These are phyloP conservation scores for Homalodisca vitripennis DNA, from an alignment of 1,140 invertebrate genomes.

Conservation along the genomic window DNA sequence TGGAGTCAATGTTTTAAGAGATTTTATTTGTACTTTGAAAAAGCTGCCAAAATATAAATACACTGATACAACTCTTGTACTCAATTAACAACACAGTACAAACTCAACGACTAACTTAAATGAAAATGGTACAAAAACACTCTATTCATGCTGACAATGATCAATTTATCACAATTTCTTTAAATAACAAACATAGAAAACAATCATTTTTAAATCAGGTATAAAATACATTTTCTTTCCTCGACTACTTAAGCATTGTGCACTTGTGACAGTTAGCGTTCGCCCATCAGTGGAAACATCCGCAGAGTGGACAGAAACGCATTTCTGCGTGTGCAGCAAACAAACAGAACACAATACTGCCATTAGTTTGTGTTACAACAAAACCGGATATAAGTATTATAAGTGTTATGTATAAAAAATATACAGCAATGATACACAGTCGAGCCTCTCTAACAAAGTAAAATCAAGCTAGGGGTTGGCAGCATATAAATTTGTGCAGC, in stretches of 20 bases:
- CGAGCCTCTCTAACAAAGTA: too few species aligned
- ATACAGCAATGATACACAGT: too few species aligned
- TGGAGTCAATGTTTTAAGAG: too few species aligned
- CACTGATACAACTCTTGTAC: too few species aligned
- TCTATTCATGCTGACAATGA: slow-evolving; percentile 16
- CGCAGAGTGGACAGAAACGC: slow-evolving; percentile 1
- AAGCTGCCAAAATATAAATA: too few species aligned
- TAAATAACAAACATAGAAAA: not conserved
- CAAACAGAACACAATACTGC: slow-evolving; percentile 6
- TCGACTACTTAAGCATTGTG: slow-evolving; percentile 16
- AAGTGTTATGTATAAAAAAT: too few species aligned
- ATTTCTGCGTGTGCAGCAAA: not conserved
- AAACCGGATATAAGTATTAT: too few species aligned
- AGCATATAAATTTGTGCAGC: not conserved
- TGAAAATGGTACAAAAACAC: too few species aligned
- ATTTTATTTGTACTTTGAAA: too few species aligned
- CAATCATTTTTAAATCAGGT: slow-evolving; percentile 17
- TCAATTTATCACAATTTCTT: not conserved
- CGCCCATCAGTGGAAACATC: not conserved
- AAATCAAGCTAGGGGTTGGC: not conserved
- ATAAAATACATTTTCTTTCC: slow-evolving; percentile 4
- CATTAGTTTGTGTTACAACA: too few species aligned
- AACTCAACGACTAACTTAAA: too few species aligned
- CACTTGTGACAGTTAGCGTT: slow-evolving; percentile 4
- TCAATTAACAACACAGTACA: too few species aligned